Base-by-base conservation (phyloP, 2,888 invertebrate species). In the Aphelenchoides bicaudatus region DNA sequence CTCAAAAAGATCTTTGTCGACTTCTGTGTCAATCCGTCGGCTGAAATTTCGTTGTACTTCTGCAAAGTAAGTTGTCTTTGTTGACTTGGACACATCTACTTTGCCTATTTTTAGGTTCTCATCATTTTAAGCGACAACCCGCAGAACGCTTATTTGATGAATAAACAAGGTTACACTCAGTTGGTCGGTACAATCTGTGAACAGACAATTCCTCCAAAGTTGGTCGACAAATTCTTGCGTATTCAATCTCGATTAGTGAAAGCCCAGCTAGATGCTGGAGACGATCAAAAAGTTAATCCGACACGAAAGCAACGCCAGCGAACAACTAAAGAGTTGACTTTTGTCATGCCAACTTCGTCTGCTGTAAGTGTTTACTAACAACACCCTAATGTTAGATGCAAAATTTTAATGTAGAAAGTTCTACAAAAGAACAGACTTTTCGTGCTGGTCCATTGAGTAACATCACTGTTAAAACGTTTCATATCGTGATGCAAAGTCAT, bases 11-110 rank as follows among this genome's bases (percentile, higher is more conserved):
- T 43, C 16, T 21, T 43, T 25, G 43, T 6, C 43, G 43, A 43
- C 16, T 43, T 43, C 23, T 19, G 10, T 8, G 23, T 25, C 43
- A 25, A 21, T 8, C 10, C 10, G 43, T 6, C 23, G 43, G 8
- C 43, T 8, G 21, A 43, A n/a, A n/a, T 43, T 25, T 19, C 43
- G 43, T n/a, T 43, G 8, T 43, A 43, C 43, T 21, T 43, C 23
- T 43, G 43, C 43, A 43, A 43, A n/a, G 43, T 43, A n/a, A 43
- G 43, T 43, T 10, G 8, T n/a, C n/a, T n/a, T n/a, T n/a, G 25
- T 8, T 10, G 43, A n/a, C 10, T 21, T 6, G 16, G 43, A 43
- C 43, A n/a, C 16, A 21, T 43, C 43, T 10, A 8, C 43, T 10
- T 6, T n/a, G 10, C 6, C 10, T 21, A 21, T 43, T 43, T 43